Conservation (phyloP, 2,113 vertebrate species). For the Setophaga petechia region DNA sequence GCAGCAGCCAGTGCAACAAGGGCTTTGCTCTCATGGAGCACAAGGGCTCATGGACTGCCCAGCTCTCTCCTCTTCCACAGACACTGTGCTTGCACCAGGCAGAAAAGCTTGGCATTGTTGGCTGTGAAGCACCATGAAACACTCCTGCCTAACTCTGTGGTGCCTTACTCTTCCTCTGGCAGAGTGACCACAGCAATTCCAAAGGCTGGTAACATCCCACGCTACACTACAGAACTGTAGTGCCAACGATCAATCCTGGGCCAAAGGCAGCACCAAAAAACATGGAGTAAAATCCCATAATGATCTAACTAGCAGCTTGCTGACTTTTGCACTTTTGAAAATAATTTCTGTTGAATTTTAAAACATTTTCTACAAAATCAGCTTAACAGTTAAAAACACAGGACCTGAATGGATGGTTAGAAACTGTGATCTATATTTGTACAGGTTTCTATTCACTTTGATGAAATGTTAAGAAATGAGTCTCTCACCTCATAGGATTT, state of each 20-base stretch:
- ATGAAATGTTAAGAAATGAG: neutral
- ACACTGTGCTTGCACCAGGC: neutral
- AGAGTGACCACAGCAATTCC: neutral
- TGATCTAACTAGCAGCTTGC: neutral
- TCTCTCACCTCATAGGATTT: neutral
- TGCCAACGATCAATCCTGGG: neutral
- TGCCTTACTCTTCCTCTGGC: neutral
- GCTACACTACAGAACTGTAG: rapidly evolving
- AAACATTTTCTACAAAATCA: neutral
- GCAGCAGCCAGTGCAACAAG: neutral
- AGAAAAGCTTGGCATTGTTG: neutral
- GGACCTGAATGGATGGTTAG: neutral
- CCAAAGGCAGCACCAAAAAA: neutral
- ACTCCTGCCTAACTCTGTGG: neutral
- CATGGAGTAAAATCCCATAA: neutral
- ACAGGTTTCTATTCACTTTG: neutral
- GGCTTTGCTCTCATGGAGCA: neutral
- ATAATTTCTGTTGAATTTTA: neutral
- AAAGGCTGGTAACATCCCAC: neutral
- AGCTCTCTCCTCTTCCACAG: neutral
- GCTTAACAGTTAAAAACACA: neutral
- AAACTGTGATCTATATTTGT: neutral
- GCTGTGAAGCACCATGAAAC: neutral
- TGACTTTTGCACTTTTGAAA: neutral
- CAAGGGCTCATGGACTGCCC: neutral